Evolutionary conservation across 2,113 vertebrate species (phyloP).

Genomic region (Nesospiza acunhae): DNA sequence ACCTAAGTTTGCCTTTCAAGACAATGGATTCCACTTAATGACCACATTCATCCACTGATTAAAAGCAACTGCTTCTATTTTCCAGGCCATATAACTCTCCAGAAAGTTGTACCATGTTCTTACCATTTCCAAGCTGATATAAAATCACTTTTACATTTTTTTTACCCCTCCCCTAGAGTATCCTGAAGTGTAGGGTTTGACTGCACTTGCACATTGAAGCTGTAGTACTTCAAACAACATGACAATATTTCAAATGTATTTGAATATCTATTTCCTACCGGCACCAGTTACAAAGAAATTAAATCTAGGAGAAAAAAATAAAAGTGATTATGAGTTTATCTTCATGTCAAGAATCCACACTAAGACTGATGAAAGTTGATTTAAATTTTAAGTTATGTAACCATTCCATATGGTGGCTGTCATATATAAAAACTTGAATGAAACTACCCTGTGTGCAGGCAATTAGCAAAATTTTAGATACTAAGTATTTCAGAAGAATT

Average conservation of each 20-base stretch:
- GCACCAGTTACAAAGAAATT: neutral
- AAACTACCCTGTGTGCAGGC: neutral
- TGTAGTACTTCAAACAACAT: neutral
- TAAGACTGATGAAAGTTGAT: neutral
- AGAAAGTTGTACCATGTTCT: neutral
- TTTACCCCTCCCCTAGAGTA: neutral
- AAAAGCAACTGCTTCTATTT: neutral
- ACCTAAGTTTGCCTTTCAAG: neutral
- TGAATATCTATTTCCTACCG: neutral
- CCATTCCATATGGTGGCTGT: constrained; percentile 37
- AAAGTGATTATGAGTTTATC: neutral
- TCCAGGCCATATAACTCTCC: neutral
- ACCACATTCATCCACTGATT: neutral
- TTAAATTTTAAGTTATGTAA: constrained; percentile 23
- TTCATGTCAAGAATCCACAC: neutral
- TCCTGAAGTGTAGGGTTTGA: neutral
- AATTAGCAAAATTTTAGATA: neutral
- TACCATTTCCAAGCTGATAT: neutral
- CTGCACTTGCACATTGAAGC: neutral
- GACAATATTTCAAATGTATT: neutral
- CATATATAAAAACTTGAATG: constrained; percentile 45
- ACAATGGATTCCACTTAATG: neutral
- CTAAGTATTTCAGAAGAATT: neutral
- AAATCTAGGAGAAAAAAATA: neutral
- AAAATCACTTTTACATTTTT: neutral